A percentile compares a stretch with the other conserved stretches of the same genome.
These are phyloP conservation scores for Eueremaeus valkanovi DNA, from an alignment of 2,888 invertebrate genomes.

Conservation along the genomic window DNA sequence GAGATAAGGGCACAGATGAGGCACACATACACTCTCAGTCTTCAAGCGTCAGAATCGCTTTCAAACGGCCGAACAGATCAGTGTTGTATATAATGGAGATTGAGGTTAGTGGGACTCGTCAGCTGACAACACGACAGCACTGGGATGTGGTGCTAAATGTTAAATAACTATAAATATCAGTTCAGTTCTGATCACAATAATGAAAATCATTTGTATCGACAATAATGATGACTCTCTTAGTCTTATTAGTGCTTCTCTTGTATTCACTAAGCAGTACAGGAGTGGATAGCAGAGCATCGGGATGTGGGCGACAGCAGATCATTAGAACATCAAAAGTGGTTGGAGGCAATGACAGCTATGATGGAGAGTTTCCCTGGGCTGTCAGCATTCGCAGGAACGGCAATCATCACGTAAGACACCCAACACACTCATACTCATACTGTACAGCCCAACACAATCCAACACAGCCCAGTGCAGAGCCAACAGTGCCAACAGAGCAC, in stretches of 20 bases:
- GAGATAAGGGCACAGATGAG: not conserved
- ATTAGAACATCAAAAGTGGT: conserved; percentile 40
- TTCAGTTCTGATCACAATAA: not conserved
- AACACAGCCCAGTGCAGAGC: too few species aligned
- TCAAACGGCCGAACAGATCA: too few species aligned
- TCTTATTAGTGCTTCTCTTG: conserved; percentile 24
- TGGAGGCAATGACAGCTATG: conserved; percentile 43
- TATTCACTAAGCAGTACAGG: not conserved
- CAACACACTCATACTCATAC: not conserved
- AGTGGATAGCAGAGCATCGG: conserved; percentile 20
- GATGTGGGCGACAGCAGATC: conserved; percentile 42
- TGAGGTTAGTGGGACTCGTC: conserved; percentile 25
- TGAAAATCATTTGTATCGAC: conserved; percentile 14
- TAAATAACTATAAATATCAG: conserved; percentile 6
- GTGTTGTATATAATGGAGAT: not conserved
- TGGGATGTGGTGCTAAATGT: not conserved
- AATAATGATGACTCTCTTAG: not conserved
- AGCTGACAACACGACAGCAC: conserved; percentile 23
- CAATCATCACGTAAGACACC: conserved; percentile 39
- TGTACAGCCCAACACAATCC: too few species aligned
- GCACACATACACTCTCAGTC: conserved; percentile 11
- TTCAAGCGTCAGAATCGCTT: conserved; percentile 6
- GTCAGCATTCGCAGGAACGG: conserved; percentile 43
- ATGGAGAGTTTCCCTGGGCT: conserved; percentile 45
- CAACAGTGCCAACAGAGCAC: too few species aligned